phyloP scores from a whole-genome alignment of 2,113 vertebrate genomes.

The Nanger granti region DNA sequence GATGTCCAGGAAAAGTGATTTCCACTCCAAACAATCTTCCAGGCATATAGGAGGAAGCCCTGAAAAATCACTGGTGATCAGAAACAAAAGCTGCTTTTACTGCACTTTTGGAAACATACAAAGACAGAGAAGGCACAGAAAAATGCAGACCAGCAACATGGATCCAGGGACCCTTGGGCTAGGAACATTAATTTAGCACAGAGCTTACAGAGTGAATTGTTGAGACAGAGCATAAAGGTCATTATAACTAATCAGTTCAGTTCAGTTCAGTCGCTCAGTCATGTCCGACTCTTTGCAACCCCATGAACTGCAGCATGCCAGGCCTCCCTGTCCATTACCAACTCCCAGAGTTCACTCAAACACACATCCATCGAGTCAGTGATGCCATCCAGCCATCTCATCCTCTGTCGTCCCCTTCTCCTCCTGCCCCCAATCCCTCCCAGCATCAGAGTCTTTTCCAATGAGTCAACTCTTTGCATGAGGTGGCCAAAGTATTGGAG shows the following conservation, averaged over 20 bases:
- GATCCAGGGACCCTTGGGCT: background rate
- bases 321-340: too few species aligned
- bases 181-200: background rate
- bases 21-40: background rate
- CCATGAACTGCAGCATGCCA: too few species aligned
- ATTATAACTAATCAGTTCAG: background rate
- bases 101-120: background rate
- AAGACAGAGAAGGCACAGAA: background rate
- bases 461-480: too few species aligned
- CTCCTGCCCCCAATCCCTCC: too few species aligned
- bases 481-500: too few species aligned
- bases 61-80: background rate
- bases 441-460: too few species aligned
- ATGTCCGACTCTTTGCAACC: fast-evolving
- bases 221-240: background rate
- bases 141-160: background rate
- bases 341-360: too few species aligned
- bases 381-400: too few species aligned
- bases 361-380: too few species aligned
- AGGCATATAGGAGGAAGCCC: background rate
- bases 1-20: background rate
- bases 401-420: too few species aligned
- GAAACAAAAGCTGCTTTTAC: background rate
- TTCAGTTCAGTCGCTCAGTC: too few species aligned
- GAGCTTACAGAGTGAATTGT: background rate